These are phyloP conservation scores for Macaria notata DNA, from an alignment of 2,888 invertebrate genomes.

Conservation along the genomic window DNA sequence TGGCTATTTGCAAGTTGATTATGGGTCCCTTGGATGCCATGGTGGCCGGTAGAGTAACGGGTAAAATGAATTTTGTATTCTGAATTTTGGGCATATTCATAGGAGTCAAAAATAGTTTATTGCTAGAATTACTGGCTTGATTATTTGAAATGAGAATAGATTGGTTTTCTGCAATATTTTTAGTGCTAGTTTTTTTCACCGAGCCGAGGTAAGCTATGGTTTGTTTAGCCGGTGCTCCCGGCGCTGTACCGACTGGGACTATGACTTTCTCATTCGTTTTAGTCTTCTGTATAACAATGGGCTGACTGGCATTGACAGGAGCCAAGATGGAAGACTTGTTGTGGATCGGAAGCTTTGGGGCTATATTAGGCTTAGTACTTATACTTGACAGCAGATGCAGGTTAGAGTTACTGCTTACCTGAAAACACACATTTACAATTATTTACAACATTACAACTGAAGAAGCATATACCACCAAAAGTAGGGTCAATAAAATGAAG, in stretches of 20 bases:
- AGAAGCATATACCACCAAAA: too few species aligned
- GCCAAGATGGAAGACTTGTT: conserved; percentile 70
- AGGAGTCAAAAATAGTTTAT: conserved; percentile 82
- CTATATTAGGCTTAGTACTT: conserved; percentile 66
- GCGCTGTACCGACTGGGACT: conserved; percentile 74
- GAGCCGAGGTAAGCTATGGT: conserved; percentile 80
- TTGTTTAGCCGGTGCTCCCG: conserved; percentile 67
- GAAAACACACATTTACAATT: conserved; percentile 39
- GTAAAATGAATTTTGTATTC: conserved; percentile 79
- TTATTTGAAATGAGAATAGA: conserved; percentile 75
- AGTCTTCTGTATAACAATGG: conserved; percentile 82
- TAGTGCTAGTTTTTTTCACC: conserved; percentile 74
- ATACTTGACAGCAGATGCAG: conserved; percentile 73
- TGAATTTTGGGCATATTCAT: conserved; percentile 82
- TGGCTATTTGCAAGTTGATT: conserved; percentile 86
- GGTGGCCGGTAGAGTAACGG: conserved; percentile 75
- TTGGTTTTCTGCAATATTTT: conserved; percentile 66
- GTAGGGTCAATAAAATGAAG: too few species aligned
- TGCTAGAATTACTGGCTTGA: conserved; percentile 65
- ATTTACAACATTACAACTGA: too few species aligned
- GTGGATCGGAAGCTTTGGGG: conserved; percentile 61
- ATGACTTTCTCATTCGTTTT: conserved; percentile 74
- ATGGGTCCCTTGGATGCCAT: conserved; percentile 83
- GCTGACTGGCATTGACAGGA: conserved; percentile 69
- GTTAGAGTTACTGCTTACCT: conserved; percentile 71